Conservation (phyloP, 2,888 invertebrate species). For the Luffia ferchaultella region DNA sequence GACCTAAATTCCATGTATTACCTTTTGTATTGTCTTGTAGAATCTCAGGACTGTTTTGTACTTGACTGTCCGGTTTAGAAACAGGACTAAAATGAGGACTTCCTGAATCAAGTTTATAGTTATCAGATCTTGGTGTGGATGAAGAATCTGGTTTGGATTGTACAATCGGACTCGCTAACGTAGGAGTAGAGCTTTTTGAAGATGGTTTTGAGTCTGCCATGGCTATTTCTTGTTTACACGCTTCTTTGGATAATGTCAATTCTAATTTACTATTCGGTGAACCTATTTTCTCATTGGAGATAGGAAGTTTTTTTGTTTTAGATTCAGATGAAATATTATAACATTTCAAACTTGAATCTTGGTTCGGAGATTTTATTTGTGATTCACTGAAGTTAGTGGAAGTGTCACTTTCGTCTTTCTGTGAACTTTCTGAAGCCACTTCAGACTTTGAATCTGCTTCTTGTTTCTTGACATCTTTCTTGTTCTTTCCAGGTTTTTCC, state of each 20-base stretch:
- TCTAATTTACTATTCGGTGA: neutral
- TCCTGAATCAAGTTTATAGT: constrained; percentile 33
- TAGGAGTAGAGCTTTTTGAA: constrained; percentile 33
- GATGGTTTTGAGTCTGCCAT: too few species aligned
- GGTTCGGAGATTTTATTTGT: neutral
- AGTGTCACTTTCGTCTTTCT: constrained; percentile 15
- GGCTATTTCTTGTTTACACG: neutral
- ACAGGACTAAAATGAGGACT: constrained; percentile 55
- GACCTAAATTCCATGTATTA: constrained; percentile 47
- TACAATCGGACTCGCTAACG: constrained; percentile 43
- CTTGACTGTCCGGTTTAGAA: constrained; percentile 54
- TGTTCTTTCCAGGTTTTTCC: constrained; percentile 17
- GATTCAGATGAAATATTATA: neutral
- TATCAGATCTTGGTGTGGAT: constrained; percentile 48
- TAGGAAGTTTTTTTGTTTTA: neutral
- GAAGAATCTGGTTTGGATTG: constrained; percentile 53
- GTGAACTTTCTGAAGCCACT: constrained; percentile 21
- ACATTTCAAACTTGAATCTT: neutral
- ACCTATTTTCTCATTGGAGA: neutral
- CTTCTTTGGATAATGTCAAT: neutral
- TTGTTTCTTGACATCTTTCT: constrained; percentile 29
- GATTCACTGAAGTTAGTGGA: neutral
- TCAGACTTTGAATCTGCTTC: constrained; percentile 37
- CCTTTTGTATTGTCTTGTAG: constrained; percentile 38
- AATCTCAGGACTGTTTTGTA: constrained; percentile 51